Conservation (phyloP, 2,888 invertebrate genomes). For the Pachycephus smyrnensis region DNA sequence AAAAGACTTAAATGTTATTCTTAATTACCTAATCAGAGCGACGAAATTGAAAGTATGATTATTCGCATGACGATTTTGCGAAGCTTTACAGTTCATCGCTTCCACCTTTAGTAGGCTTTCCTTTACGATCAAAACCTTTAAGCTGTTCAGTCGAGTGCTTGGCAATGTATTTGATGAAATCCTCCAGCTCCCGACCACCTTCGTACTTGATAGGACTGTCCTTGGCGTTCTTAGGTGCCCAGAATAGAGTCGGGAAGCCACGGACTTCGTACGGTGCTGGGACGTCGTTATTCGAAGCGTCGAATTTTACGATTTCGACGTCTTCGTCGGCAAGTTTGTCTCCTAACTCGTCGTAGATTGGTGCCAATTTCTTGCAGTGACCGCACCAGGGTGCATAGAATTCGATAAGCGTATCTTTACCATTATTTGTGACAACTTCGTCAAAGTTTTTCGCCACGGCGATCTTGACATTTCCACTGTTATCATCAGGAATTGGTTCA, state of each 20-base stretch:
- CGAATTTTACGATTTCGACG: constrained; percentile 95
- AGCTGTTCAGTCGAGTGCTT: constrained; percentile 91
- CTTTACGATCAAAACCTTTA: constrained; percentile 87
- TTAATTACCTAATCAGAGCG: neutral
- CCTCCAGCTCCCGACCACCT: constrained; percentile 92
- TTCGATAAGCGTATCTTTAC: constrained; percentile 94
- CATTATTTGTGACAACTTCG: constrained; percentile 90
- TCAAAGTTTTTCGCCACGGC: constrained; percentile 98
- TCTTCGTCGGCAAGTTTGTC: constrained; percentile 87
- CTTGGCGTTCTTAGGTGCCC: constrained; percentile 88
- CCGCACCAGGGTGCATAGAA: constrained; percentile 99
- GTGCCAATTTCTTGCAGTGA: constrained; percentile 96
- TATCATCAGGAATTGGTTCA: constrained; percentile 88
- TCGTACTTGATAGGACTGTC: constrained; percentile 87
- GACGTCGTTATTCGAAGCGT: constrained; percentile 98
- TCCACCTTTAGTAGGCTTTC: constrained; percentile 74
- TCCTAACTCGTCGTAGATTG: constrained; percentile 94
- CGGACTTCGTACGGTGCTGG: constrained; percentile 90
- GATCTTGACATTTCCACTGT: constrained; percentile 85
- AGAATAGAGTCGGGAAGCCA: constrained; percentile 98
- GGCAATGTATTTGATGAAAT: constrained; percentile 95
- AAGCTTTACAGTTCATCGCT: constrained; percentile 71
- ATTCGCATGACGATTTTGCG: neutral
- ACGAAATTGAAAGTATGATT: neutral
- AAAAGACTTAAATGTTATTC: neutral